Conservation (phyloP, 2,888 invertebrate genomes). For the Hemaris fuciformis region DNA sequence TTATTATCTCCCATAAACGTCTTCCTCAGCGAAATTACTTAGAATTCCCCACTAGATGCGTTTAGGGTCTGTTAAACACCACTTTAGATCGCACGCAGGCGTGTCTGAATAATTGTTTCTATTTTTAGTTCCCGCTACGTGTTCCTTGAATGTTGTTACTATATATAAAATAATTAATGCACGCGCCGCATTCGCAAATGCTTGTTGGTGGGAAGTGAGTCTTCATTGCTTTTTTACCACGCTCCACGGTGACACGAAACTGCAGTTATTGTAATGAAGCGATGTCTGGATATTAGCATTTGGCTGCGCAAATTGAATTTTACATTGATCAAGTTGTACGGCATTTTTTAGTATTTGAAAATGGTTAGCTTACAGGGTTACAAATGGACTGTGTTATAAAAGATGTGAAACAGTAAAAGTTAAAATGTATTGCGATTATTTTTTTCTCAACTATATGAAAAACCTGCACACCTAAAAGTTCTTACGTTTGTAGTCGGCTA, state of each 20-base stretch:
- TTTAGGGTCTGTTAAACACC: background rate
- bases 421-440: too few species aligned
- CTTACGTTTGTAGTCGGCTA: too few species aligned
- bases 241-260: background rate
- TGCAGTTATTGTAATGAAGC: background rate
- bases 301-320: background rate
- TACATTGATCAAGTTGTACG: too few species aligned
- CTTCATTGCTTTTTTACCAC: slow-evolving; percentile 14
- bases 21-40: background rate
- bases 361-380: too few species aligned
- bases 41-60: slow-evolving; percentile 2
- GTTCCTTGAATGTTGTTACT: slow-evolving; percentile 27
- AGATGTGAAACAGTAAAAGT: too few species aligned
- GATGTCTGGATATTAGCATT: background rate
- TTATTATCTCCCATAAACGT: background rate
- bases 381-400: too few species aligned
- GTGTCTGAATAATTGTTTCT: slow-evolving; percentile 18
- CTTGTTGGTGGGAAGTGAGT: slow-evolving; percentile 15
- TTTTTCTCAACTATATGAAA: too few species aligned
- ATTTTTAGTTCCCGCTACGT: slow-evolving; percentile 25
- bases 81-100: background rate
- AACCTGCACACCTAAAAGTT: too few species aligned
- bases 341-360: too few species aligned
- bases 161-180: slow-evolving; percentile 30
- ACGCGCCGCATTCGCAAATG: slow-evolving; percentile 28